Evolutionary conservation across 2,797 vertebrate genomes (phyloP).

Genomic region (Eleutherodactylus coqui): DNA sequence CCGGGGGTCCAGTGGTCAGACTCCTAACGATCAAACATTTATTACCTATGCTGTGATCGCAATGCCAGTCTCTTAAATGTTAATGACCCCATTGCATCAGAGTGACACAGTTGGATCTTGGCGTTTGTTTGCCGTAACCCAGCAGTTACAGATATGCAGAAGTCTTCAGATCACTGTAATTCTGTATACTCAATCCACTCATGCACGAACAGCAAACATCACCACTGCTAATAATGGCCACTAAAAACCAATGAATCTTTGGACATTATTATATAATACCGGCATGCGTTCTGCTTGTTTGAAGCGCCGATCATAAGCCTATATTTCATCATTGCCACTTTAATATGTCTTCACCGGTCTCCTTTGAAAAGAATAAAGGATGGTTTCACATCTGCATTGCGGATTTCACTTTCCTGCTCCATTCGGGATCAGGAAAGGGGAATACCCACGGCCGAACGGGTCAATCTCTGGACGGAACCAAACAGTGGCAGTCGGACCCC

Average conservation of each 20-base stretch:
- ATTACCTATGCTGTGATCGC: too few relatives aligned
- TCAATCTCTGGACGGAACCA: too few relatives aligned
- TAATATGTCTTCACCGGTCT: not conserved
- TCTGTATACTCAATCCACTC: constrained; percentile 27
- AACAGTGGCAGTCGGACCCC: too few relatives aligned
- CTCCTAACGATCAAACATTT: too few relatives aligned
- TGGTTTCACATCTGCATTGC: too few relatives aligned
- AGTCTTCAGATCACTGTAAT: constrained; percentile 32
- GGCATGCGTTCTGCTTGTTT: not conserved
- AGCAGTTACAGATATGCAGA: constrained; percentile 52
- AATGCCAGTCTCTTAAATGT: constrained; percentile 50
- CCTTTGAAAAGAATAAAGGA: not conserved
- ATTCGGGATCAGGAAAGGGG: too few relatives aligned
- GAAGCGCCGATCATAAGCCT: not conserved
- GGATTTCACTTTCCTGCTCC: too few relatives aligned
- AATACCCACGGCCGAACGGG: too few relatives aligned
- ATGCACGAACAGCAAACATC: constrained; percentile 56
- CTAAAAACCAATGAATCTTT: constrained; percentile 44
- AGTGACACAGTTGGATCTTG: constrained; percentile 25
- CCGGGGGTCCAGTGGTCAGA: too few relatives aligned
- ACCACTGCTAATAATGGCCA: constrained; percentile 41
- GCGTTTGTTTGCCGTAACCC: constrained; percentile 60
- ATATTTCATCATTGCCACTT: not conserved
- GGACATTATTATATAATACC: constrained; percentile 24
- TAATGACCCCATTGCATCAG: constrained; percentile 49